phyloP scores from a whole-genome alignment of 2,888 invertebrate species.

The Brachynemurus nebulosus region DNA sequence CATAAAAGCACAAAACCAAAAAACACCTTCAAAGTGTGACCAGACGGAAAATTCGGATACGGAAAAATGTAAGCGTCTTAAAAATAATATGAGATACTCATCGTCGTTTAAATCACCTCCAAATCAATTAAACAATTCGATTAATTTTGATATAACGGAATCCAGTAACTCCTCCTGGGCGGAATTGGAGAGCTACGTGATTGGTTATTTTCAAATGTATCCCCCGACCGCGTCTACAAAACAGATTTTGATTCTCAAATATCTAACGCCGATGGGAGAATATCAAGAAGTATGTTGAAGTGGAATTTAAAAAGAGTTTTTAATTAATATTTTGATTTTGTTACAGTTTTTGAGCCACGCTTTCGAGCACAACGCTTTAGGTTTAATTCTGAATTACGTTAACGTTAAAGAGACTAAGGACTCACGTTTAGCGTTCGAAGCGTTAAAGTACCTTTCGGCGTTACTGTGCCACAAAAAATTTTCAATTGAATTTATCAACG shows the following conservation, averaged over 20 bases:
- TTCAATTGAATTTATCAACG: conserved; percentile 86
- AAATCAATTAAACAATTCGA: not conserved
- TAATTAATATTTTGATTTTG: conserved; percentile 12
- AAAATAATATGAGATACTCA: too few species aligned
- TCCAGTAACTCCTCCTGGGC: conserved; percentile 84
- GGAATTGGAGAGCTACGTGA: conserved; percentile 77
- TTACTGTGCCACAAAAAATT: conserved; percentile 96
- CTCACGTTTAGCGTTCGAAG: conserved; percentile 89
- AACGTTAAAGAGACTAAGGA: conserved; percentile 80
- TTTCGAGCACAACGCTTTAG: conserved; percentile 84
- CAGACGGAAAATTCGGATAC: too few species aligned
- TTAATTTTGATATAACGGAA: conserved; percentile 32
- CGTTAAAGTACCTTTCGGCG: conserved; percentile 86
- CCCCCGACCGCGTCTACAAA: conserved; percentile 80
- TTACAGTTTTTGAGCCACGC: conserved; percentile 75
- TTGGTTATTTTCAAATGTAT: conserved; percentile 78
- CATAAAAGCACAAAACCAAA: not conserved
- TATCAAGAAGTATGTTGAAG: conserved; percentile 67
- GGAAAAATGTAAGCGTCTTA: too few species aligned
- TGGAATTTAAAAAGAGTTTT: conserved; percentile 5
- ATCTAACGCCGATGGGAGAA: conserved; percentile 93
- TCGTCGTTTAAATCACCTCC: not conserved
- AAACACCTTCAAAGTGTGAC: conserved; percentile 1
- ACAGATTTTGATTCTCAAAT: conserved; percentile 85
- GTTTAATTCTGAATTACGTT: conserved; percentile 79